These are phyloP conservation scores for Idaea straminata DNA, from an alignment of 2,888 invertebrate genomes.

Conservation along the genomic window DNA sequence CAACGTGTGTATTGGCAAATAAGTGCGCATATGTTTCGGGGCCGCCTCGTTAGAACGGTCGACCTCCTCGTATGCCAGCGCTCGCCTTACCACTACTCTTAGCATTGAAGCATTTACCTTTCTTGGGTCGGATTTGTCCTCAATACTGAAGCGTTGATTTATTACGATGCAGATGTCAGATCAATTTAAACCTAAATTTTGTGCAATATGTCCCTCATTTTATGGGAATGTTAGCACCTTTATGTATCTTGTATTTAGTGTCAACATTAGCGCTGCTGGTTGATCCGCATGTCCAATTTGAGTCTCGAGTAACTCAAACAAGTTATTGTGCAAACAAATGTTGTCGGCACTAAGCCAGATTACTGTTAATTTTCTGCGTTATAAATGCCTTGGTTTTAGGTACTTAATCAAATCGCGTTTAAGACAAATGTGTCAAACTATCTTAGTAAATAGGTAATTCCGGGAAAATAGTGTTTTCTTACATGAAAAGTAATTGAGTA, in stretches of 20 bases:
- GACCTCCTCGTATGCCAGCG: constrained; percentile 53
- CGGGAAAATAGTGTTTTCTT: neutral
- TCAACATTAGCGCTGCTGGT: neutral
- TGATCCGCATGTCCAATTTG: neutral
- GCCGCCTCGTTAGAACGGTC: constrained; percentile 68
- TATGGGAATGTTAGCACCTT: constrained; percentile 8
- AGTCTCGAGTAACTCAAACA: neutral
- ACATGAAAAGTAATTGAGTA: constrained; percentile 21
- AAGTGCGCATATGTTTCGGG: constrained; percentile 70
- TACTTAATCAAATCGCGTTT: neutral
- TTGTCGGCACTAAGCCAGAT: neutral
- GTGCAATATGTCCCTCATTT: constrained; percentile 60
- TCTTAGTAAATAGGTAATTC: neutral
- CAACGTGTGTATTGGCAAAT: constrained; percentile 61
- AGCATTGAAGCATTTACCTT: constrained; percentile 77
- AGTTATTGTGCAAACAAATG: neutral
- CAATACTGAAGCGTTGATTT: constrained; percentile 75
- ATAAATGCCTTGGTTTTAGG: neutral
- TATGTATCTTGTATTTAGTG: constrained; percentile 4
- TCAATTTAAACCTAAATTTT: constrained; percentile 66
- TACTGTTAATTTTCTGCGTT: neutral
- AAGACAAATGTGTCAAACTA: neutral
- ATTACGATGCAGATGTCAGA: constrained; percentile 65
- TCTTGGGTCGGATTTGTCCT: constrained; percentile 76
- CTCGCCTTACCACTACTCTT: constrained; percentile 45